Evolutionary conservation across 2,888 invertebrate species (phyloP).

Genomic region (Hetaerina titia): DNA sequence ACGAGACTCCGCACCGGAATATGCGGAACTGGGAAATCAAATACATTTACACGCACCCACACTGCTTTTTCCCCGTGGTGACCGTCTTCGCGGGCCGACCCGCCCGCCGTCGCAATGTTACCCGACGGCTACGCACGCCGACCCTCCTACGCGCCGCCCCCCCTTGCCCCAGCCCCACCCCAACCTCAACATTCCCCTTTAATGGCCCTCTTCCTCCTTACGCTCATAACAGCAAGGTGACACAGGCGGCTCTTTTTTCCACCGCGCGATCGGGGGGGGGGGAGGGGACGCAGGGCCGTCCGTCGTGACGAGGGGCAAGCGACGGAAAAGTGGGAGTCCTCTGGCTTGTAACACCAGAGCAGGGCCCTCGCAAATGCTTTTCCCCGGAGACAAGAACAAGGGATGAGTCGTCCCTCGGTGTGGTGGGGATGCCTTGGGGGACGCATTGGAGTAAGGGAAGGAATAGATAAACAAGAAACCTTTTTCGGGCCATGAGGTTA

Average conservation of each 20-base stretch:
- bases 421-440: too few species aligned
- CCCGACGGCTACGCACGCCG: neutral
- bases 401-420: neutral
- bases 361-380: neutral
- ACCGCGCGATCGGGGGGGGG: neutral
- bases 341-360: neutral
- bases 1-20: too few species aligned
- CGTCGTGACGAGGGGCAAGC: neutral
- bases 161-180: neutral
- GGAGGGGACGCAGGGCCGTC: neutral
- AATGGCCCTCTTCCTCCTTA: conserved; percentile 49
- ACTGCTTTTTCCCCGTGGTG: neutral
- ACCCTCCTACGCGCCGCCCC: neutral
- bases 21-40: neutral
- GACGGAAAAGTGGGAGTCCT: neutral
- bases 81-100: neutral
- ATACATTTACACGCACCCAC: neutral
- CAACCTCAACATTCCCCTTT: neutral
- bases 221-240: conserved; percentile 41
- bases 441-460: too few species aligned
- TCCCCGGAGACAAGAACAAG: neutral
- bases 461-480: too few species aligned
- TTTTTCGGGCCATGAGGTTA: too few species aligned
- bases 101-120: neutral
- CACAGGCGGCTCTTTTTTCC: conserved; percentile 22